Evolutionary conservation across 2,888 invertebrate genomes (phyloP).

Genomic region (Acronicta leporina): DNA sequence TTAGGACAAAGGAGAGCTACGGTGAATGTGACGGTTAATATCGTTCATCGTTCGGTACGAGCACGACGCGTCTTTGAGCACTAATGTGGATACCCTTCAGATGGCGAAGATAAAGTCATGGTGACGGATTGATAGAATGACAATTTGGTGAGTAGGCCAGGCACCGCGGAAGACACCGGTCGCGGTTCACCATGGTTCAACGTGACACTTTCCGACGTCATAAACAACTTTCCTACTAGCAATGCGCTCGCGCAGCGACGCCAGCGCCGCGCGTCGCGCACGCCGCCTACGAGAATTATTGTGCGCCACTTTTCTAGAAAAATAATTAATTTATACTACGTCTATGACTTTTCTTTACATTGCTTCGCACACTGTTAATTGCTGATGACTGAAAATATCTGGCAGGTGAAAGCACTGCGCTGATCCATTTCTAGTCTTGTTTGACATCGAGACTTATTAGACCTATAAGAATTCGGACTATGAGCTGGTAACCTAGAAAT

Average conservation of each 20-base stretch:
- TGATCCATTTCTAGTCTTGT: slow-evolving; percentile 30
- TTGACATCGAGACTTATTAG: slow-evolving; percentile 38
- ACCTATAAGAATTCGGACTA: slow-evolving; percentile 42
- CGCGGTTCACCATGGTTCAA: slow-evolving; percentile 88
- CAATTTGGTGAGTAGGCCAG: slow-evolving; percentile 88
- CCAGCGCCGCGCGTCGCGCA: slow-evolving; percentile 71
- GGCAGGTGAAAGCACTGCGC: slow-evolving; percentile 31
- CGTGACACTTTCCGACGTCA: slow-evolving; percentile 88
- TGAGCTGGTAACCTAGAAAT: slow-evolving; percentile 47
- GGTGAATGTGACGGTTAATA: slow-evolving; percentile 68
- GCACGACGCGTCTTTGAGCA: slow-evolving; percentile 64
- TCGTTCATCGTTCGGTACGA: slow-evolving; percentile 73
- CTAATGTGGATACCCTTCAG: slow-evolving; percentile 70
- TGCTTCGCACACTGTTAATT: slow-evolving; percentile 64
- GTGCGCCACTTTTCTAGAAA: slow-evolving; percentile 82
- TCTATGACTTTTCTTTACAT: slow-evolving; percentile 75
- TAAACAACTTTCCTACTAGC: slow-evolving; percentile 89
- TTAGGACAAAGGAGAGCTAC: slow-evolving; percentile 65
- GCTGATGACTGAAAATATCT: slow-evolving; percentile 55
- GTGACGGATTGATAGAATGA: slow-evolving; percentile 87
- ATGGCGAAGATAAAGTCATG: slow-evolving; percentile 82
- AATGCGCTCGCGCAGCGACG: slow-evolving; percentile 77
- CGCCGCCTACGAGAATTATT: slow-evolving; percentile 69
- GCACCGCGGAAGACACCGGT: slow-evolving; percentile 81
- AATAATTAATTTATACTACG: slow-evolving; percentile 75